Percentiles rank a stretch among this genome's conserved stretches.
These are phyloP conservation scores for Camelus dromedarius DNA, from an alignment of 2,113 vertebrate species.

Conservation along the genomic window DNA sequence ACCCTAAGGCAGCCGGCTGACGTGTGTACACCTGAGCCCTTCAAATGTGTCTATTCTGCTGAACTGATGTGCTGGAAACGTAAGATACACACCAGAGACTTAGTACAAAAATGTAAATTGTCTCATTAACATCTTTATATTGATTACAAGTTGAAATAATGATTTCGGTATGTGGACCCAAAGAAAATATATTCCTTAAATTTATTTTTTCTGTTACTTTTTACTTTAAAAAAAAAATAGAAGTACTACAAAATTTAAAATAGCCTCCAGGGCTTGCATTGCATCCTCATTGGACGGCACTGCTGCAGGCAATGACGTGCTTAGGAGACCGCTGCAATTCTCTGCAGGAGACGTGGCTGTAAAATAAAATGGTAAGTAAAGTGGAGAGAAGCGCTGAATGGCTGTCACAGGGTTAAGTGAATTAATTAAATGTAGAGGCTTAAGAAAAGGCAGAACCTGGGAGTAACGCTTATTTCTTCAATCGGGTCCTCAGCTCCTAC, in stretches of 20 bases:
- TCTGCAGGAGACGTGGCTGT: background rate
- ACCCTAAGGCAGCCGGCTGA: no score
- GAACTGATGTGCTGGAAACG: background rate
- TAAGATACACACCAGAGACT: background rate
- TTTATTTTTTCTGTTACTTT: background rate
- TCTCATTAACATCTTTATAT: background rate
- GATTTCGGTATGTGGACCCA: background rate
- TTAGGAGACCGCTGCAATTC: background rate
- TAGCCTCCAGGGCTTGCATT: background rate
- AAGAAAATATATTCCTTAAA: background rate
- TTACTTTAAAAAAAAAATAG: background rate
- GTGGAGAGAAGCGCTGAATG: background rate
- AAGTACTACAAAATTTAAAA: background rate
- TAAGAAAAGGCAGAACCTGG: background rate
- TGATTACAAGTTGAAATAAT: background rate
- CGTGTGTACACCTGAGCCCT: fast-evolving
- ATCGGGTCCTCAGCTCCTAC: background rate
- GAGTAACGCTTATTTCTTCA: background rate
- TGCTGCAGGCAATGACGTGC: fast-evolving
- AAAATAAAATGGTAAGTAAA: background rate
- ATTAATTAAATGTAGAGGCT: background rate
- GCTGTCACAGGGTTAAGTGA: background rate
- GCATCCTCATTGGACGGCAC: background rate
- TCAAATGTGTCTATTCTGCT: background rate
- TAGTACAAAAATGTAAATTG: background rate